Base-by-base conservation (phyloP, 2,797 vertebrate genomes). In the Ceryle rudis region DNA sequence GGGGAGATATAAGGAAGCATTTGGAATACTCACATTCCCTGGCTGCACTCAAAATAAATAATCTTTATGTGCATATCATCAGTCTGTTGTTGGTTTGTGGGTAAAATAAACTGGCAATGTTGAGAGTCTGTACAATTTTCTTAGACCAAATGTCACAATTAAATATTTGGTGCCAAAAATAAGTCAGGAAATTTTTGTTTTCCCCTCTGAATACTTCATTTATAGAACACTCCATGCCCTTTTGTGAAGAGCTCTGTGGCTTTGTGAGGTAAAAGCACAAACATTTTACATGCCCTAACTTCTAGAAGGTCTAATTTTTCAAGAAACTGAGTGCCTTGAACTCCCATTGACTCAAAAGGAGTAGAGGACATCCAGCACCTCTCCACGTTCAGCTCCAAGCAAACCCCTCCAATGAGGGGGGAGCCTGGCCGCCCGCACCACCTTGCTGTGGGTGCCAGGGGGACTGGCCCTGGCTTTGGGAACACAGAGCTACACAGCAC, bases 121-220 rank as follows among this genome's bases (percentile, higher is more conserved):
- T 93, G 90, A 97, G 85, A 88, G 89, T 93, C 92, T 75, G 70
- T 97, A 91, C 72, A 74, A 74, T 96, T 97, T 98, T 97, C 97
- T 95, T 94, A 95, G 95, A 96, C 97, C 70, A 95, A 97, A 95
- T 87, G 90, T 95, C 94, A 97, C 89, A 94, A 96, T 65, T 75
- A 95, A 91, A 95, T 83, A 90, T 61, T 93, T 95, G 83, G 86
- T 97, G 97, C 97, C 91, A 97, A 97, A 95, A 98, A 97, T 95
- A 98, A 96, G 87, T 67, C 92, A 95, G 96, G 96, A 96, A 95
- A 93, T 94, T 96, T 96, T 93, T 96, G 89, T 92, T 97, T 97
- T 97, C 95, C 97, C 95, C 52, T 77, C 78, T 31, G 93, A 97
- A 95, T 97, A 94, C 71, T 97, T 97, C 92, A 95, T 97, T 97